Conservation (phyloP, 2,113 vertebrate genomes). For the Spea bombifrons region DNA sequence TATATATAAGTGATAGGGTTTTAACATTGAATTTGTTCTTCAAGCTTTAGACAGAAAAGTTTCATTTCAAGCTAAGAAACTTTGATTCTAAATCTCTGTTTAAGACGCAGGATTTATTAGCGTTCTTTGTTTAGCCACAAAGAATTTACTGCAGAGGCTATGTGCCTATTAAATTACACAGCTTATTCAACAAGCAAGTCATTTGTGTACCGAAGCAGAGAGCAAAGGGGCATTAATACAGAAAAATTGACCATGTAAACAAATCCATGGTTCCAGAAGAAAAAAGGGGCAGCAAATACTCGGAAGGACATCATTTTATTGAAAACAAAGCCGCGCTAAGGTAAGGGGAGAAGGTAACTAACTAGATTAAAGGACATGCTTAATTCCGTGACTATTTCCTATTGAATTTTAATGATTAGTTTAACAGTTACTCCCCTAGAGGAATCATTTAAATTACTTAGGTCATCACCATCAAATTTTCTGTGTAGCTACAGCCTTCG, state of each 20-base stretch:
- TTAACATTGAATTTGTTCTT: not conserved
- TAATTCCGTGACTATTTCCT: conserved; percentile 24
- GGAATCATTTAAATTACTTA: not conserved
- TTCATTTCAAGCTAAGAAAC: conserved; percentile 18
- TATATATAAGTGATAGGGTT: too few species aligned
- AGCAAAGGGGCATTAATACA: conserved; percentile 45
- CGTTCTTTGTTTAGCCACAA: not conserved
- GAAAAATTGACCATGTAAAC: conserved; percentile 31
- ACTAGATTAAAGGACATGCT: conserved; percentile 41
- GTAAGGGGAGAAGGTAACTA: conserved; percentile 26
- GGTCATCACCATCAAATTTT: not conserved
- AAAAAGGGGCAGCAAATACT: conserved; percentile 26
- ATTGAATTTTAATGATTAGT: conserved; percentile 44
- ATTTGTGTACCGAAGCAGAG: conserved; percentile 24
- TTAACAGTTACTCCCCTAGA: conserved; percentile 23
- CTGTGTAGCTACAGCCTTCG: conserved; percentile 11
- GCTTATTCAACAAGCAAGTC: conserved; percentile 36
- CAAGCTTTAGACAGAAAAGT: not conserved
- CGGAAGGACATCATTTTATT: conserved; percentile 45
- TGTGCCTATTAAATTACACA: conserved; percentile 39
- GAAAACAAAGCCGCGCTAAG: conserved; percentile 51
- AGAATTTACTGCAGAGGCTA: conserved; percentile 15
- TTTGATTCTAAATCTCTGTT: conserved; percentile 28
- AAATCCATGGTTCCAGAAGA: conserved; percentile 18
- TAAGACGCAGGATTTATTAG: conserved; percentile 17